Conservation (phyloP, 2,113 vertebrate genomes). For the Triplophysa siluroides region DNA sequence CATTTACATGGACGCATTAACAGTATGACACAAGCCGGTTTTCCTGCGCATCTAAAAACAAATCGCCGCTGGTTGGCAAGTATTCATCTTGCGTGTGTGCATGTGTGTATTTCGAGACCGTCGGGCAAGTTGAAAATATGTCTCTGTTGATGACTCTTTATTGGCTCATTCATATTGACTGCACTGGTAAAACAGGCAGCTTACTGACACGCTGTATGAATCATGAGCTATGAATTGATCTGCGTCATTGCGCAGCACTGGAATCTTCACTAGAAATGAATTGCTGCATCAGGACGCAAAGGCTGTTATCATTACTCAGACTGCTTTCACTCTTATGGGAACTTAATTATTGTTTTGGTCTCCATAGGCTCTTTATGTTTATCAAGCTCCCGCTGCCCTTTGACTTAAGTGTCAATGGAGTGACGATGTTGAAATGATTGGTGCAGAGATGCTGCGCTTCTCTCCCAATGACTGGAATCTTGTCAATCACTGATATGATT, state of each 20-base stretch:
- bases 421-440: neutral
- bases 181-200: constrained; percentile 36
- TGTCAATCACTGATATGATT: constrained; percentile 27
- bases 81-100: neutral
- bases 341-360: constrained; percentile 39
- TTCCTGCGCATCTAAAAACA: too few species aligned
- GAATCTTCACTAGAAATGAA: constrained; percentile 31
- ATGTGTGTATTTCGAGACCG: neutral
- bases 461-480: constrained; percentile 1
- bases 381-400: constrained; percentile 20
- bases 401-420: constrained; percentile 11
- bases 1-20: too few species aligned
- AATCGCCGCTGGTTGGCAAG: neutral
- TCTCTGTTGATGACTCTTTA: constrained; percentile 37
- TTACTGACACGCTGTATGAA: constrained; percentile 24
- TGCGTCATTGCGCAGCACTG: constrained; percentile 10
- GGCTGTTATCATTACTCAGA: constrained; percentile 35
- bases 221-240: constrained; percentile 21
- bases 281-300: constrained; percentile 30
- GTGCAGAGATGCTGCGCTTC: neutral
- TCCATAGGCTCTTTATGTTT: constrained; percentile 29
- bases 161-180: constrained; percentile 26
- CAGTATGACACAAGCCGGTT: too few species aligned
- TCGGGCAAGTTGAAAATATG: constrained; percentile 15
- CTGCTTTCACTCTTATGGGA: neutral